These are phyloP conservation scores for Hylaeus volcanicus DNA, from an alignment of 1,140 invertebrate species.

Conservation along the genomic window DNA sequence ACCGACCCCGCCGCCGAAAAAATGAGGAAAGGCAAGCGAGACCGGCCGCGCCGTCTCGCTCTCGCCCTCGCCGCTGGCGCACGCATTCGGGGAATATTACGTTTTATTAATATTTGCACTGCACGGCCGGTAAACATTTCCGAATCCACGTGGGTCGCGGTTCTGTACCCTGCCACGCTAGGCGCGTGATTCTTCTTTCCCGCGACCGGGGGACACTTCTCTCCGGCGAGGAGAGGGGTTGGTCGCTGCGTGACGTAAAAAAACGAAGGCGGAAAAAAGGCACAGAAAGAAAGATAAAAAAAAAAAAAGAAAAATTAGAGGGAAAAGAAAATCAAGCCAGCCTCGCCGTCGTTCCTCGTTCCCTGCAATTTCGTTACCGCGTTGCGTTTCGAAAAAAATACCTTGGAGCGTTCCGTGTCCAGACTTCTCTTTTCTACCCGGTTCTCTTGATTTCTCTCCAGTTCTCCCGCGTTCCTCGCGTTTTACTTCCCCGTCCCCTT, in stretches of 20 bases:
- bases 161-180: conserved; percentile 47
- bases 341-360: conserved; percentile 27
- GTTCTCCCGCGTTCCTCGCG: background rate
- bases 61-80: background rate
- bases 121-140: conserved; percentile 56
- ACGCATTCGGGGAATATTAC: conserved; percentile 63
- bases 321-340: background rate
- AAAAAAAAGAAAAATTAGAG: background rate
- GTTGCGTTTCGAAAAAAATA: conserved; percentile 61
- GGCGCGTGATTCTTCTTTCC: conserved; percentile 50
- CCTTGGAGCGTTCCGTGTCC: conserved; percentile 29
- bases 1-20: background rate
- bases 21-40: conserved; percentile 16
- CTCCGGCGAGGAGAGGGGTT: background rate
- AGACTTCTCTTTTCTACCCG: background rate
- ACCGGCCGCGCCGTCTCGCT: too few relatives aligned
- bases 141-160: conserved; percentile 50
- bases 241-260: conserved; percentile 22
- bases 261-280: background rate
- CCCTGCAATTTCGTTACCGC: conserved; percentile 55
- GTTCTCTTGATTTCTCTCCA: conserved; percentile 5
- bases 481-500: background rate
- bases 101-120: conserved; percentile 69
- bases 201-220: conserved; percentile 38
- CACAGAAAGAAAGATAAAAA: conserved; percentile 1